Base-by-base conservation (phyloP, 2,797 vertebrate genomes). In the Malurus leucopterus region DNA sequence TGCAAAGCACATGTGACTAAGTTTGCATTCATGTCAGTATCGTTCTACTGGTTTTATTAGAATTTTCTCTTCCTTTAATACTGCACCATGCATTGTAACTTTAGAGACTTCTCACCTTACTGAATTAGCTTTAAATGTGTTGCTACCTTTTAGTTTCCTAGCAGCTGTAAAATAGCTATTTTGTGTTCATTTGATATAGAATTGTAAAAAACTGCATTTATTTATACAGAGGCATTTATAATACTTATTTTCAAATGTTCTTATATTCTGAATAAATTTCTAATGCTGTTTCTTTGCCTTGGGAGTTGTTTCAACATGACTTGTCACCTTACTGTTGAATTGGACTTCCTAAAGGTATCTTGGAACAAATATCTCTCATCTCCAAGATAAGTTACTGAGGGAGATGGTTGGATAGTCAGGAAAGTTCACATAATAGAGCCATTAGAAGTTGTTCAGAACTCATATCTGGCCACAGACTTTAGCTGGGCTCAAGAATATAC, bases 151-250 rank as follows among this genome's bases (percentile, higher is more conserved):
- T 96, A 90, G 85, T 94, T 96, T 87, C 49, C 90, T 96, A 97
- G 96, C 80, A 75, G 93, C 94, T 97, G 96, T 97, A 97, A 96
- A 95, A 97, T 95, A 94, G 96, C 93, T 90, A 84, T 89, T 96
- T 95, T 96, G 88, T 97, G 95, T 97, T 96, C 67, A 86, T 95
- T 97, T 97, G 96, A 97, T 97, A 97, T 92, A 97, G 95, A 97
- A 97, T 81, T 97, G 95, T 98, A 97, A 92, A 92, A 96, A 97
- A 93, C 95, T 86, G 93, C 97, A 96, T 96, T 98, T 98, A 98
- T 98, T 98, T 98, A 98, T 98, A 98, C 96, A 98, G 97, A 98
- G 97, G 97, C 97, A 97, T 98, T 98, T 98, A 97, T 97, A 97
- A 97, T 97, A 96, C 95, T 91, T 96, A 97, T 97, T 97, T 97